Evolutionary conservation across 2,113 vertebrate species (phyloP).

Genomic region (Orcinus orca): DNA sequence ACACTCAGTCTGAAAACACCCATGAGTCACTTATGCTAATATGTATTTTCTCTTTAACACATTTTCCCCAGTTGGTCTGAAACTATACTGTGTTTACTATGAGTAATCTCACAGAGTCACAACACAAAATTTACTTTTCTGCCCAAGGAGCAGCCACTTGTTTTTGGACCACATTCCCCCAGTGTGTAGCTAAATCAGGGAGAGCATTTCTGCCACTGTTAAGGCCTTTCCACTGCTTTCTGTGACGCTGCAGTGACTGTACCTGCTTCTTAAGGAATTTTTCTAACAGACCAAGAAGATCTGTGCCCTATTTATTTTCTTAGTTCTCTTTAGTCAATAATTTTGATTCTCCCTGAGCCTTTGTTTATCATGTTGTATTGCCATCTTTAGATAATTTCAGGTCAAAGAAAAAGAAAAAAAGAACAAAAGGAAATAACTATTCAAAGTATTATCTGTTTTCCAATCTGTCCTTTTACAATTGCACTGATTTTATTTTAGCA

Average conservation of each 20-base stretch:
- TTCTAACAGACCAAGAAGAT: background rate
- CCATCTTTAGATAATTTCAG: background rate
- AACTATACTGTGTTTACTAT: slow-evolving; percentile 34
- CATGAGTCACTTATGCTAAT: slow-evolving; percentile 55
- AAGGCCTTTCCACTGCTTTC: background rate
- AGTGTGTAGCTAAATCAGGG: background rate
- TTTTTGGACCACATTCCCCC: background rate
- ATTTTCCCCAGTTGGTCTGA: slow-evolving; percentile 49
- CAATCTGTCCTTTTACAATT: background rate
- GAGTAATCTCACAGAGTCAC: slow-evolving; percentile 51
- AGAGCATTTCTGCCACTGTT: background rate
- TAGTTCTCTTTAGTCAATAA: background rate
- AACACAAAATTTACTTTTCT: slow-evolving; percentile 57
- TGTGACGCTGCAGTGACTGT: background rate
- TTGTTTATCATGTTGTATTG: background rate
- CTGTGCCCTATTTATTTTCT: background rate
- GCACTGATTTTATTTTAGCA: background rate
- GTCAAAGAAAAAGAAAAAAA: background rate
- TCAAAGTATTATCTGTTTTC: background rate
- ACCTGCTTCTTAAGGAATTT: background rate
- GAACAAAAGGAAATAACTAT: background rate
- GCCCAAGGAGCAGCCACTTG: slow-evolving; percentile 1
- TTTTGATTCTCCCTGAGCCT: background rate
- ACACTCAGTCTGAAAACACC: slow-evolving; percentile 50
- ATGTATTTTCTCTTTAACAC: slow-evolving; percentile 61